Conservation (phyloP, 2,888 invertebrate genomes). For the Aplocera efformata region DNA sequence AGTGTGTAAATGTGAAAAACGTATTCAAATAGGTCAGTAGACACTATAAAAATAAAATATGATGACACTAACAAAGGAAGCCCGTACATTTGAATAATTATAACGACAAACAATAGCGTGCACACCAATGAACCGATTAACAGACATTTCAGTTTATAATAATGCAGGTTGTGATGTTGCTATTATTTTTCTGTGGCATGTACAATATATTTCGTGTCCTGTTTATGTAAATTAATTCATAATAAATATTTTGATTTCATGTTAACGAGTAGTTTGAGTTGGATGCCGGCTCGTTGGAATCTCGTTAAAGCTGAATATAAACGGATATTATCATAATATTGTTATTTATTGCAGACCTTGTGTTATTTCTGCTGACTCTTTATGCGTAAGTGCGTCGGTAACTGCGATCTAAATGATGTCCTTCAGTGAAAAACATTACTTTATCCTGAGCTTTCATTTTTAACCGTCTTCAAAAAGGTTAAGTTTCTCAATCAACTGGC, state of each 20-base stretch:
- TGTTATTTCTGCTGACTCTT: constrained; percentile 20
- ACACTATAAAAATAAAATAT: not conserved
- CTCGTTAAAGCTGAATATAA: constrained; percentile 67
- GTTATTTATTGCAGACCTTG: constrained; percentile 54
- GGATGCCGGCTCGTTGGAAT: constrained; percentile 54
- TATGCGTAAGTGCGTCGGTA: constrained; percentile 20
- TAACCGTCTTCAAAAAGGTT: too few species aligned
- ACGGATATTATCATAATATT: constrained; percentile 67
- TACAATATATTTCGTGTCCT: constrained; percentile 58
- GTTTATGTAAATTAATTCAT: constrained; percentile 75
- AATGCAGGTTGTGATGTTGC: constrained; percentile 13
- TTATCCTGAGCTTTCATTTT: too few species aligned
- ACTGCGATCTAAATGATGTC: not conserved
- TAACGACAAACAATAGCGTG: constrained; percentile 1
- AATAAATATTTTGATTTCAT: constrained; percentile 74
- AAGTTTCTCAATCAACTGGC: too few species aligned
- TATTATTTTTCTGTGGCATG: constrained; percentile 44
- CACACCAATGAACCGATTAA: constrained; percentile 3
- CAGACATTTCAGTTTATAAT: constrained; percentile 7
- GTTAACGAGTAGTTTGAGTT: constrained; percentile 68
- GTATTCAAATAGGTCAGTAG: too few species aligned
- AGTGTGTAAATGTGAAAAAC: too few species aligned
- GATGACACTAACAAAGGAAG: not conserved
- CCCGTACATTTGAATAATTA: not conserved
- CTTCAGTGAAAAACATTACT: too few species aligned